These are phyloP conservation scores for Drosophila busckii DNA, from an alignment of 1,140 invertebrate genomes.

Conservation along the genomic window DNA sequence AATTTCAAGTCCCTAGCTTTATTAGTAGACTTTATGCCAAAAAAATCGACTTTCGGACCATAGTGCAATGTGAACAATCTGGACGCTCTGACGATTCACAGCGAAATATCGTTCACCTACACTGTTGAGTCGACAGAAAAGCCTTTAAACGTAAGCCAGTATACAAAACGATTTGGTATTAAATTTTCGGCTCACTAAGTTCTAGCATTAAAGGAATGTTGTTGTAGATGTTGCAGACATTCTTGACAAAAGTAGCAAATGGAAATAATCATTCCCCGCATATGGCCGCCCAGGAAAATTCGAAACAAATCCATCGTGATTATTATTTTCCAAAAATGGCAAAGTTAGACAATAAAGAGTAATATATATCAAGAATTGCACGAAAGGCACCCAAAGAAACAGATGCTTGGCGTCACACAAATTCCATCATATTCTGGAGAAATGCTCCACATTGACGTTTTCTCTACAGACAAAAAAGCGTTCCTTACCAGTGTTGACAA, in stretches of 20 bases:
- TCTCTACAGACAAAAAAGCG: slow-evolving; percentile 12
- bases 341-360: slow-evolving; percentile 17
- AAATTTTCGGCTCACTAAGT: slow-evolving; percentile 9
- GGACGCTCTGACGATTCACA: slow-evolving; percentile 14
- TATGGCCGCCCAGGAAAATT: slow-evolving; percentile 13
- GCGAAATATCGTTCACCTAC: slow-evolving; percentile 23
- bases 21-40: too few species aligned
- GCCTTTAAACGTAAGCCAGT: slow-evolving; percentile 13
- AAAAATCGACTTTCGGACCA: too few species aligned
- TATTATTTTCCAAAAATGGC: slow-evolving; percentile 37
- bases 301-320: slow-evolving; percentile 1
- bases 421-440: slow-evolving; percentile 13
- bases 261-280: slow-evolving; percentile 12
- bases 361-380: slow-evolving; percentile 25
- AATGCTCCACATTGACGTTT: slow-evolving; percentile 24
- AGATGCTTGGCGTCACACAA: slow-evolving; percentile 10
- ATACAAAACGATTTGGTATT: slow-evolving; percentile 9
- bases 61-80: neutral
- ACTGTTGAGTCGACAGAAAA: slow-evolving; percentile 22
- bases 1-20: too few species aligned
- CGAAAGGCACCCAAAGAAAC: slow-evolving; percentile 22
- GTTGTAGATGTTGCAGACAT: slow-evolving; percentile 1
- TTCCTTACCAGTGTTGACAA: slow-evolving; percentile 27
- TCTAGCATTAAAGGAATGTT: slow-evolving; percentile 13
- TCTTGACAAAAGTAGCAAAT: slow-evolving; percentile 8